phyloP scores from a whole-genome alignment of 2,888 invertebrate genomes.

The Girardia tigrina region DNA sequence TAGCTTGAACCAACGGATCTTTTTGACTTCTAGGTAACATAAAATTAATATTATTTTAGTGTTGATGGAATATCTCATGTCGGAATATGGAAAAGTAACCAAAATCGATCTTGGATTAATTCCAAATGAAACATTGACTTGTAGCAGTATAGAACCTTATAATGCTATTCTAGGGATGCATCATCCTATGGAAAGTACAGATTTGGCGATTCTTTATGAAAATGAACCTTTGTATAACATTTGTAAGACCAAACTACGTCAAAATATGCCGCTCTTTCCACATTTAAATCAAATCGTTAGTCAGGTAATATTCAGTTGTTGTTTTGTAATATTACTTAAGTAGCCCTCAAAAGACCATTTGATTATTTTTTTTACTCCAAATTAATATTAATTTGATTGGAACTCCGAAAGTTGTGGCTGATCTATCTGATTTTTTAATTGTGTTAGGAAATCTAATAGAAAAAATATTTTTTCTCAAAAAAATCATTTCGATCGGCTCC shows the following conservation, averaged over 20 bases:
- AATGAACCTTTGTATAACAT: conserved; percentile 27
- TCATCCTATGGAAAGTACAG: neutral
- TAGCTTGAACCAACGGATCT: no score
- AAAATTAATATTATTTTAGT: no score
- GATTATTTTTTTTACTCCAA: no score
- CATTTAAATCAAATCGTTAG: neutral
- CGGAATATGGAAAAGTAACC: neutral
- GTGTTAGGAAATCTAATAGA: no score
- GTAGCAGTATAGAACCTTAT: conserved; percentile 24
- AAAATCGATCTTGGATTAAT: neutral
- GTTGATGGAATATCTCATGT: neutral
- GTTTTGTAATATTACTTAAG: no score
- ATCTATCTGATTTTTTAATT: no score
- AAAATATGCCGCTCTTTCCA: neutral
- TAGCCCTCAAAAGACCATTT: no score
- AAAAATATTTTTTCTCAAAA: no score
- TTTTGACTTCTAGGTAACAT: no score
- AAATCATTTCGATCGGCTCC: no score
- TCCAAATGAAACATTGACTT: neutral
- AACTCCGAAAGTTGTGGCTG: no score
- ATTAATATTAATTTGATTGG: no score
- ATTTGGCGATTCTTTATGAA: neutral
- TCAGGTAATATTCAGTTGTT: neutral
- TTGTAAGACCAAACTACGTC: neutral
- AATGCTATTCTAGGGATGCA: conserved; percentile 7